Base-by-base conservation (phyloP, 2,113 vertebrate species). In the Baryphthengus martii region DNA sequence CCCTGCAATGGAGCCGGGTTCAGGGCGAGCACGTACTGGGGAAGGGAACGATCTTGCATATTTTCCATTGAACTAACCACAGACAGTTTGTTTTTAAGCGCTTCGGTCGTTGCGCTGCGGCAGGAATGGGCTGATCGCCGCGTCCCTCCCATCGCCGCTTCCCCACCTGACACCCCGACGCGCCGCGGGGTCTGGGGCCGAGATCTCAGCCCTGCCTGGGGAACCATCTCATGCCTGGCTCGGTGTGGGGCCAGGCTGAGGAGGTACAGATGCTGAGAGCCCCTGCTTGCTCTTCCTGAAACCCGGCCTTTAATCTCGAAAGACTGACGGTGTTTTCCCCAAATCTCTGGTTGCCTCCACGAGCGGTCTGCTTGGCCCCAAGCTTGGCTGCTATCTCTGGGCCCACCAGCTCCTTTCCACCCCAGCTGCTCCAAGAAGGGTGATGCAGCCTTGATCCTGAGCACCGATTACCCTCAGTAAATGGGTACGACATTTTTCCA, bases 61-160 rank as follows among this genome's bases (percentile, higher is more conserved):
- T 90, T 93, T 95, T 93, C 95, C 92, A 88, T 76, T 56, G 29
- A 52, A 37, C 44, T 85, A 89, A 96, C 94, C 92, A 90, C 94
- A 95, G 71, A 53, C 90, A 53, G 85, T 72, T 88, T 61, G 66
- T n/a, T 91, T 70, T 94, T 18, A 44, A 79, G 90, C 78, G 9
- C 10, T 52, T 75, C 2, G 7, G 88, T 63, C 59, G 3, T 1
- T 37, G 83, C 0, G 1, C 45, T 14, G 61, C 0, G 13, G 90
- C 10, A 29, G 88, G 77, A 89, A 74, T 56, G 11, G 65, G 50
- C 73, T 58, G 42, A 0, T 39, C 2, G 7, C 85, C 29, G 0
- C 8, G 4, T 19, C 24, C 29, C 58, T 68, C 53, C 65, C n/a
- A 2, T n/a, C 6, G 7, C 58, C 3, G 17, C 37, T 16, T 89